A percentile compares a stretch with the other conserved stretches of the same genome.
These are phyloP conservation scores for Cisticola juncidis DNA, from an alignment of 2,113 vertebrate genomes.

Conservation along the genomic window DNA sequence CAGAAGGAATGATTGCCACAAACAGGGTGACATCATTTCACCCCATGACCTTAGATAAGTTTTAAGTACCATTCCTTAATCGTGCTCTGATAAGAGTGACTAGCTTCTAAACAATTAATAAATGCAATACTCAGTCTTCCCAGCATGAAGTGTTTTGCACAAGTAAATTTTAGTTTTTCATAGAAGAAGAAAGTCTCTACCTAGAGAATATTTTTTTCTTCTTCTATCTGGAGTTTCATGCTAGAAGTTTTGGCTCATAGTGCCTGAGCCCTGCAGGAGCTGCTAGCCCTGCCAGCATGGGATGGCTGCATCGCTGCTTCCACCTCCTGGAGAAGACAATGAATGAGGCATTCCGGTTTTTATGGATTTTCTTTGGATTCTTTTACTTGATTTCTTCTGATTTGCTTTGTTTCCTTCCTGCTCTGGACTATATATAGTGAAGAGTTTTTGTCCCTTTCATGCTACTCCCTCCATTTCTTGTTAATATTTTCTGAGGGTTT, in stretches of 20 bases:
- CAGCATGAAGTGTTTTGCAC: background rate
- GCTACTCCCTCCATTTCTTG: background rate
- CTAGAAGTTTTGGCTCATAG: fast-evolving
- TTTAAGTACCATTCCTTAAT: background rate
- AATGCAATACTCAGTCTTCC: background rate
- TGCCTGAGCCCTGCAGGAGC: background rate
- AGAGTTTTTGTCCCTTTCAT: background rate
- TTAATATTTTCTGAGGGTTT: background rate
- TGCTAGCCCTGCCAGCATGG: background rate
- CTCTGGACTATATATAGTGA: background rate
- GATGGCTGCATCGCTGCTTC: background rate
- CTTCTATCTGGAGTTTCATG: background rate
- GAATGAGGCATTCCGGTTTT: background rate
- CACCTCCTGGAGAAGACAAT: background rate
- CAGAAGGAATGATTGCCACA: background rate
- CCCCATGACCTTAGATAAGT: background rate
- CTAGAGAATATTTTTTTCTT: too few relatives aligned
- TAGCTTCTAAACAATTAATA: background rate
- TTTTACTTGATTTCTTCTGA: background rate
- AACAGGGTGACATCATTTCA: background rate
- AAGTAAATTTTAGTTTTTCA: background rate
- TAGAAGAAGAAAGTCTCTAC: background rate
- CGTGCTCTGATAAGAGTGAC: background rate
- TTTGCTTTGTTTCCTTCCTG: background rate
- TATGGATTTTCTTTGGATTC: background rate